phyloP scores from a whole-genome alignment of 2,888 invertebrate genomes.

The Xestia ashworthii region DNA sequence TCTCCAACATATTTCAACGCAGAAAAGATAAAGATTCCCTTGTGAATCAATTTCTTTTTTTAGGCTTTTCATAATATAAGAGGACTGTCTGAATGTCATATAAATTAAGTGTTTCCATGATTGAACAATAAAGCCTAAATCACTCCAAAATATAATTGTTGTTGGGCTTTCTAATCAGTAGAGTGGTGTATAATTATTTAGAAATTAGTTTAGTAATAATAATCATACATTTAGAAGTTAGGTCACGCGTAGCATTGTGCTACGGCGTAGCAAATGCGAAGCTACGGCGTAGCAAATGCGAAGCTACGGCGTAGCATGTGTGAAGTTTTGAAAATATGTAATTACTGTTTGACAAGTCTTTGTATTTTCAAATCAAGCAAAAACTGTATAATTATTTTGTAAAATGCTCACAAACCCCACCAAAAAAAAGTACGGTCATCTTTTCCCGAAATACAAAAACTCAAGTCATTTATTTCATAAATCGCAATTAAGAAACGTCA shows the following conservation, averaged over 20 bases:
- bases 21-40: conserved; percentile 30
- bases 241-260: conserved; percentile 8
- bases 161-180: not conserved
- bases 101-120: not conserved
- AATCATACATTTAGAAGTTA: not conserved
- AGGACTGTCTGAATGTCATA: conserved; percentile 6
- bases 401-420: conserved; percentile 8
- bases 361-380: not conserved
- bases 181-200: not conserved
- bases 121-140: not conserved
- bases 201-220: not conserved
- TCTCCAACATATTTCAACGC: conserved; percentile 21
- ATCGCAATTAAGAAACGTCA: conserved; percentile 61
- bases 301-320: conserved; percentile 14
- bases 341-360: not conserved
- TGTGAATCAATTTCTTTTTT: conserved; percentile 22
- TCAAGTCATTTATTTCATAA: conserved; percentile 57
- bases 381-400: not conserved
- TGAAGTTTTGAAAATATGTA: not conserved
- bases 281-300: conserved; percentile 6
- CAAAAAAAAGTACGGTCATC: conserved; percentile 18
- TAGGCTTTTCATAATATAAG: not conserved
- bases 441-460: conserved; percentile 20
- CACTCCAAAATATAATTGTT: not conserved
- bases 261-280: conserved; percentile 10